Conservation (phyloP, 2,113 vertebrate genomes). For the Oplegnathus fasciatus region DNA sequence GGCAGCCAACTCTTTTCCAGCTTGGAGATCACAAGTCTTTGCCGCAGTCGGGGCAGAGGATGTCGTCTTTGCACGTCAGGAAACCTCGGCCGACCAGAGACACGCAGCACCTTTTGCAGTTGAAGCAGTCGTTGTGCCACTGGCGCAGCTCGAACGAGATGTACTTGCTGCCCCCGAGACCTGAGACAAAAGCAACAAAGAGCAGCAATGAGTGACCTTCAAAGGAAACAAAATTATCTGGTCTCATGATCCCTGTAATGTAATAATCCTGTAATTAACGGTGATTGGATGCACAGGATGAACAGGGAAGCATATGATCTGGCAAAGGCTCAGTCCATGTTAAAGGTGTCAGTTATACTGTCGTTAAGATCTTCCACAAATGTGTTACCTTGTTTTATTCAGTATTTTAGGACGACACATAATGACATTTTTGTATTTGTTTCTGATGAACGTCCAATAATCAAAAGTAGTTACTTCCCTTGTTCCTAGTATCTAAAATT, state of each 20-base stretch:
- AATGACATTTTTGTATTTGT: background rate
- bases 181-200: slow-evolving; percentile 73
- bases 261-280: slow-evolving; percentile 61
- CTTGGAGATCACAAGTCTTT: slow-evolving; percentile 84
- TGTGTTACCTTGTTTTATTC: background rate
- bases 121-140: slow-evolving; percentile 98
- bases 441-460: background rate
- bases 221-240: background rate
- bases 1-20: background rate
- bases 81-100: slow-evolving; percentile 96
- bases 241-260: slow-evolving; percentile 62
- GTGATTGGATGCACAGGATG: slow-evolving; percentile 39
- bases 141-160: slow-evolving; percentile 98
- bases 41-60: slow-evolving; percentile 95
- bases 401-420: background rate
- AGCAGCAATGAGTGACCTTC: background rate
- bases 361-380: background rate
- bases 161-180: slow-evolving; percentile 95
- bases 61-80: slow-evolving; percentile 93
- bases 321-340: background rate
- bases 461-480: background rate
- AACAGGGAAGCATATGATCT: slow-evolving; percentile 26
- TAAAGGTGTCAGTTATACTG: background rate
- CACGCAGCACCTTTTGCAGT: slow-evolving; percentile 93
- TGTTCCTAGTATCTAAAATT: background rate